These are phyloP conservation scores for Prunella himalayana DNA, from an alignment of 2,113 vertebrate genomes.

Conservation along the genomic window DNA sequence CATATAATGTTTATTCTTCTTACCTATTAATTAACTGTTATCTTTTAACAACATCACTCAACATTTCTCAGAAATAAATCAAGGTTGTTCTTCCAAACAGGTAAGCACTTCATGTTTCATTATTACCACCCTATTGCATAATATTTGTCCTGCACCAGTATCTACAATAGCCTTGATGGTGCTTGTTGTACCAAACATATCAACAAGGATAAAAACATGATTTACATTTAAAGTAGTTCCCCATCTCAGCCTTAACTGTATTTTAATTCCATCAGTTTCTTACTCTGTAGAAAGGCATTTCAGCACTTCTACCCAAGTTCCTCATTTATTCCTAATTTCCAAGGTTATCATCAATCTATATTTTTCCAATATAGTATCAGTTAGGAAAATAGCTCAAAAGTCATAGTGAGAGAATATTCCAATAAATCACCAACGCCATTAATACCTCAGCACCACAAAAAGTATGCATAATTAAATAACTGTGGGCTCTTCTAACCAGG, in stretches of 20 bases:
- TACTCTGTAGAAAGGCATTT: not conserved
- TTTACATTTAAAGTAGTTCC: not conserved
- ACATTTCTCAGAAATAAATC: not conserved
- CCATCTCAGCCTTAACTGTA: not conserved
- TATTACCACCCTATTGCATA: not conserved
- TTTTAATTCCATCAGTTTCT: not conserved
- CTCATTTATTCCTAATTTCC: not conserved
- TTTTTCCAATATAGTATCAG: not conserved
- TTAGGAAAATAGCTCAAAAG: not conserved
- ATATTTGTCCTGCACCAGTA: not conserved
- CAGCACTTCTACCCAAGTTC: not conserved
- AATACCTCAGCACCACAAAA: not conserved
- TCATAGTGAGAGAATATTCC: not conserved
- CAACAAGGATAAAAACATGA: not conserved
- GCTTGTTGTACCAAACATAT: not conserved
- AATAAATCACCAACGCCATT: not conserved
- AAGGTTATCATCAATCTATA: not conserved
- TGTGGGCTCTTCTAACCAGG: not conserved
- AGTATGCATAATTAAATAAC: not conserved
- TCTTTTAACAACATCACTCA: not conserved
- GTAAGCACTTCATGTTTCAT: not conserved
- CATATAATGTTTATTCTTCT: not conserved
- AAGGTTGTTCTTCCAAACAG: not conserved
- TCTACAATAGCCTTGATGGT: not conserved
- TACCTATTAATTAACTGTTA: not conserved